phyloP scores from a whole-genome alignment of 2,797 vertebrate genomes.

The Sebastes baramenuke region DNA sequence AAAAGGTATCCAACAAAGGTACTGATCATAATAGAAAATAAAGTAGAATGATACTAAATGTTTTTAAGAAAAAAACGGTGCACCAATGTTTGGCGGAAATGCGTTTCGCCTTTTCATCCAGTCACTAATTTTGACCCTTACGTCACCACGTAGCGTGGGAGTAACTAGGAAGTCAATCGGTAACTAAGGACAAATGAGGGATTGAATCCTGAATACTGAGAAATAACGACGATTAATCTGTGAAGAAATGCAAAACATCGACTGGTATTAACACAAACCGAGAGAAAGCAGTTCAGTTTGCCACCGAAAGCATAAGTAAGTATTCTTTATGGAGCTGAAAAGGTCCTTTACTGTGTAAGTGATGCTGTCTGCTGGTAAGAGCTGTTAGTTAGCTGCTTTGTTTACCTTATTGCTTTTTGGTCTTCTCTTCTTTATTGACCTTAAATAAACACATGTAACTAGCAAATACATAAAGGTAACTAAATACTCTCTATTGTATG shows the following conservation, averaged over 20 bases:
- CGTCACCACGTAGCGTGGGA: constrained; percentile 64
- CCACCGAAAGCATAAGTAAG: background rate
- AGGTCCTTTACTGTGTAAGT: background rate
- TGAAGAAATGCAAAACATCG: background rate
- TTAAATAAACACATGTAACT: background rate
- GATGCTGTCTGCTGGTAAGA: background rate
- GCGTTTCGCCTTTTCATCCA: constrained; percentile 17
- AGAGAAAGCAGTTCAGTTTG: background rate
- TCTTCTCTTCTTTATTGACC: fast-evolving
- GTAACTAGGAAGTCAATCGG: constrained; percentile 77
- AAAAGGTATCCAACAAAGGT: background rate
- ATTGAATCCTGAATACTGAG: background rate
- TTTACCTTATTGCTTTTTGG: background rate
- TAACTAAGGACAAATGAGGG: constrained; percentile 63
- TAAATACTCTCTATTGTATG: background rate
- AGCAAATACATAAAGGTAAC: background rate
- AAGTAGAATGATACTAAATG: no score
- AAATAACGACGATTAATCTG: background rate
- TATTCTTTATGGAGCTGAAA: background rate
- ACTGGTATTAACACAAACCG: background rate
- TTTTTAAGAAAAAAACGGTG: no score
- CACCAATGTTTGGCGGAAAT: background rate
- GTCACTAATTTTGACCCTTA: constrained; percentile 28
- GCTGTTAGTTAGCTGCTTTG: background rate
- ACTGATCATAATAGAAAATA: background rate